Evolutionary conservation across 2,888 invertebrate species (phyloP), one percentile per base, ranked within the genome.

Genomic region (Synergus umbraculus): DNA sequence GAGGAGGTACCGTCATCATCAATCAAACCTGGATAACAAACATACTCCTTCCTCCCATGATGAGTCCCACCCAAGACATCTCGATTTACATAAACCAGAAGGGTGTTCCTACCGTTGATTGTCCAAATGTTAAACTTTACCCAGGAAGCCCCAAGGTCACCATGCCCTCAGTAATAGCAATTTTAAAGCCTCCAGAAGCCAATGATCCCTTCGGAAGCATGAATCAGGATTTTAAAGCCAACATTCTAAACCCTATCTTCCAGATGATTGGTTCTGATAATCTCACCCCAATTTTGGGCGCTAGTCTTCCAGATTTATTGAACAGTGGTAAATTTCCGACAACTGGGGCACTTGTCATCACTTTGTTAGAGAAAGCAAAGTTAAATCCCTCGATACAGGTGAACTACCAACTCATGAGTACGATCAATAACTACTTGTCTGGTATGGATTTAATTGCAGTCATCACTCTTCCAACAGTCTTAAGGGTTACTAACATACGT

Each of bases 401-500:
- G 8, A 29, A 81, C 9, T 0, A 10, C 10, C 49, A 69, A 49
- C 29, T 81, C 3, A 54, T 82, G 18, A 12, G 7, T 29, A 10
- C 18, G 2, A 63, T 63, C 29, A 63, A 63, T 3, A 63, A 18
- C 12, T 63, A 22, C 29, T 13, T 63, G 13, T 63, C 63, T 29
- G 43, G 78, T 58, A 49, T 85, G n/a, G 81, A 84, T 29, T 82
- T 82, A 22, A 63, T 86, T 7, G 67, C 80, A 8, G 54, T 81
- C n/a, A 54, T 85, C 43, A 65, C 85, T 10, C 65, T 85, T 18
- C 84, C 86, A 7, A 54, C 85, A 29, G 37, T 84, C 5, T 44
- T 76, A 10, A 18, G 22, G 49, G 79, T 3, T 58, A 66, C 1
- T 76, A 69, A 73, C 46, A 78, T 0, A 63, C 12, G 4, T 29